Base-by-base conservation (phyloP, 1,140 invertebrate genomes). In the Hestina assimilis region DNA sequence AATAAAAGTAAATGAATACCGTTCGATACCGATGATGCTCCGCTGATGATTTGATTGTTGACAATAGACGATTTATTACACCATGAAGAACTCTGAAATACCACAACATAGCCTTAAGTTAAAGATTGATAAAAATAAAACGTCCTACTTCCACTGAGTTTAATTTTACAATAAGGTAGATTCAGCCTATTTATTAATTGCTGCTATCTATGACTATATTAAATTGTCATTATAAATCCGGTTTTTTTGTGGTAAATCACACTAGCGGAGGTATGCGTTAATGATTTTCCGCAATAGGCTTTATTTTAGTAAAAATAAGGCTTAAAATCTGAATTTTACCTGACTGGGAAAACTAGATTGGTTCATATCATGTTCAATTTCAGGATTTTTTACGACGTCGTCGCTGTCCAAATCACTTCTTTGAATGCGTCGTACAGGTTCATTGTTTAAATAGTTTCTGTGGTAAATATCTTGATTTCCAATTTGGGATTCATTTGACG, bases 141-240 rank as follows among this genome's bases (percentile, higher is more conserved):
- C 78, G 74, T 75, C 66, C 63, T 19, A 35, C 59, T 55, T 59
- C 53, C 17, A 38, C 54, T 55, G 53, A 29, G 50, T 45, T 59
- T 61, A 35, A 40, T 45, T 46, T 43, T 57, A 64, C 29, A 82
- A 76, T 85, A 75, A 72, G 63, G 46, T 65, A 29, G 59, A 53
- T 59, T 43, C 60, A 63, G 65, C 59, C 66, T 75, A 68, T 64
- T 72, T 79, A 63, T 73, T 78, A 81, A 81, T 82, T 71, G 63
- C 59, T 62, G 62, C 62, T 71, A 75, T 69, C 65, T 65, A 73
- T 56, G 52, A 76, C 54, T 53, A 78, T 69, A 87, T 87, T 85
- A 83, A 85, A 78, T 76, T 75, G 64, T 75, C 75, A 76, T 87
- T 83, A 87, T 48, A 57, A 51, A 78, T 83, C 84, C 74, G 79